phyloP scores from a whole-genome alignment of 2,113 vertebrate species.

The Tapirus terrestris region DNA sequence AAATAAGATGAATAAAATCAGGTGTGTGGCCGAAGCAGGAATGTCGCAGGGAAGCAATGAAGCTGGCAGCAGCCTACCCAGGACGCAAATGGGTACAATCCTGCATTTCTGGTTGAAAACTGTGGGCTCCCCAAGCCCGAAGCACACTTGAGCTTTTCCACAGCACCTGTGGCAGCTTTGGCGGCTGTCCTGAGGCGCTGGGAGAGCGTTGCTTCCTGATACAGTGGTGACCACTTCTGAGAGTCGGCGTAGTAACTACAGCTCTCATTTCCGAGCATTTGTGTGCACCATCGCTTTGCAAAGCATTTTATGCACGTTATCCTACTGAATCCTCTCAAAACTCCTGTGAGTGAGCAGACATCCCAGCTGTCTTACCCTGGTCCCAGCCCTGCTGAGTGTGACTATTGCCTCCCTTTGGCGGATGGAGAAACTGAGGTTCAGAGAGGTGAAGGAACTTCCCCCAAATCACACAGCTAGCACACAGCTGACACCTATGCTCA shows the following conservation, averaged over 20 bases:
- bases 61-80: neutral
- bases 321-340: neutral
- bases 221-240: neutral
- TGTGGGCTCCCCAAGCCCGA: neutral
- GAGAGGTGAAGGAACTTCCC: neutral
- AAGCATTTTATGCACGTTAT: neutral
- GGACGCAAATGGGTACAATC: neutral
- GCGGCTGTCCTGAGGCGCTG: neutral
- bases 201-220: neutral
- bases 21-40: neutral
- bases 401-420: neutral
- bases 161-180: neutral
- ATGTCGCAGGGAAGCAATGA: neutral
- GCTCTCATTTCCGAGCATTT: neutral
- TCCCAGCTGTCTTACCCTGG: neutral
- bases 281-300: neutral
- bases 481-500: neutral
- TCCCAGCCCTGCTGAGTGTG: no score
- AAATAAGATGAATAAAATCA: neutral
- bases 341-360: neutral
- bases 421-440: conserved; percentile 23
- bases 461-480: neutral
- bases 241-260: neutral
- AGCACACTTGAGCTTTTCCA: neutral
- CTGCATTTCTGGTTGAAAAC: neutral